These are phyloP conservation scores for Ammodramus savannarum DNA, from an alignment of 2,113 vertebrate species.

Conservation along the genomic window DNA sequence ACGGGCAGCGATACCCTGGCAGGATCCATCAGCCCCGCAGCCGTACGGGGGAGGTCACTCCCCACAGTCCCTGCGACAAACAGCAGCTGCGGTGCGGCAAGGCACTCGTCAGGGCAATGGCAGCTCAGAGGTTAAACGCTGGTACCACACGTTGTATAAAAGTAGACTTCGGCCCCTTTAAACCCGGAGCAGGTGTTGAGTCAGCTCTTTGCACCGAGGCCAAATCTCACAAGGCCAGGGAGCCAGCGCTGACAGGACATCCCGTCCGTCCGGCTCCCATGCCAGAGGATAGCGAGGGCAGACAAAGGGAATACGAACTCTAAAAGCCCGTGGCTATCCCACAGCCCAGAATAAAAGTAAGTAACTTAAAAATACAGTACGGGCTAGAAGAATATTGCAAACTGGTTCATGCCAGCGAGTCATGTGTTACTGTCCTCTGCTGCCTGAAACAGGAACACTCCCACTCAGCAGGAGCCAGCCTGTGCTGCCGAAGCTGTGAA, in stretches of 20 bases:
- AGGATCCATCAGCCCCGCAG: background rate
- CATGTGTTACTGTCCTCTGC: background rate
- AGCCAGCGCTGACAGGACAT: background rate
- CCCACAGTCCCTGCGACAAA: background rate
- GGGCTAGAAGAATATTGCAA: background rate
- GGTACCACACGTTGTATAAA: background rate
- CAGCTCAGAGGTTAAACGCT: conserved; percentile 4
- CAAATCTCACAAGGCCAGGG: background rate
- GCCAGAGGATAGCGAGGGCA: background rate
- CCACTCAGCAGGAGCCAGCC: background rate
- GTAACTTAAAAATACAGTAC: rapidly evolving
- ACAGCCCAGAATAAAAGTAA: background rate
- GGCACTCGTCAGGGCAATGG: background rate
- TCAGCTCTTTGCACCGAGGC: conserved; percentile 3
- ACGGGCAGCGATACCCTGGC: background rate
- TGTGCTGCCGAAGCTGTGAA: background rate
- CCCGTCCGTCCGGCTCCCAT: background rate
- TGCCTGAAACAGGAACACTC: conserved; percentile 3
- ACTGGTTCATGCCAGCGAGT: background rate
- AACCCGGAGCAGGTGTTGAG: background rate
- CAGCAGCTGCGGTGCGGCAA: background rate
- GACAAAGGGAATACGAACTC: rapidly evolving
- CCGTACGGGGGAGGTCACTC: background rate
- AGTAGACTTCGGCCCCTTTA: conserved; percentile 44
- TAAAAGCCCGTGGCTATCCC: background rate